Percentiles rank a stretch among this genome's conserved stretches.
Evolutionary conservation across 2,888 invertebrate genomes (phyloP).

Genomic region (Machimus atricapillus): DNA sequence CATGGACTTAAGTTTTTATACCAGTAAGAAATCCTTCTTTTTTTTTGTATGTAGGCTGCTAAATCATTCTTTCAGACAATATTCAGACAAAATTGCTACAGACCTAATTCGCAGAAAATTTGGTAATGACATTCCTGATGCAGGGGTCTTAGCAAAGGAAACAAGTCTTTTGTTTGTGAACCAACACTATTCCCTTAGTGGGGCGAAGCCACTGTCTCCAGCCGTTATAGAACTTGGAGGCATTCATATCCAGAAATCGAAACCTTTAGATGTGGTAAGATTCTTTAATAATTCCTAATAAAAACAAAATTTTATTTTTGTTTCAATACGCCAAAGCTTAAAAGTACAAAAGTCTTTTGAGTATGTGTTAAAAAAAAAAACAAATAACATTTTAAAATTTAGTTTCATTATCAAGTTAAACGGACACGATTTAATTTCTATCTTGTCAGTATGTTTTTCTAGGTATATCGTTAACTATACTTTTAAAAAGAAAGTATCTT

Average conservation of each 20-base stretch:
- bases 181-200: conserved; percentile 65
- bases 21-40: conserved; percentile 49
- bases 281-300: background rate
- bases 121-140: conserved; percentile 62
- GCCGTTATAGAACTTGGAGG: conserved; percentile 67
- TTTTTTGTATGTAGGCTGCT: background rate
- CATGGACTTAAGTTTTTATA: conserved; percentile 55
- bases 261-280: conserved; percentile 55
- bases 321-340: background rate
- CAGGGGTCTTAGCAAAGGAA: conserved; percentile 62
- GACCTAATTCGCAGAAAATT: conserved; percentile 57
- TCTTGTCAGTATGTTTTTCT: no score
- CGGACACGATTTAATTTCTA: no score
- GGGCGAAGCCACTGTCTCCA: conserved; percentile 63
- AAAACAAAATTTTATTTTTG: no score
- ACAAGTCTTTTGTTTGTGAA: conserved; percentile 64
- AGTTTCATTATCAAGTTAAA: no score
- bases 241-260: conserved; percentile 62
- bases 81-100: conserved; percentile 51
- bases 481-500: background rate
- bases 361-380: background rate
- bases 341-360: background rate
- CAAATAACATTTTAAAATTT: no score
- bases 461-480: no score
- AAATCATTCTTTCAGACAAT: conserved; percentile 41